Conservation (phyloP, 1,140 invertebrate species). For the Dendrolimus kikuchii region DNA sequence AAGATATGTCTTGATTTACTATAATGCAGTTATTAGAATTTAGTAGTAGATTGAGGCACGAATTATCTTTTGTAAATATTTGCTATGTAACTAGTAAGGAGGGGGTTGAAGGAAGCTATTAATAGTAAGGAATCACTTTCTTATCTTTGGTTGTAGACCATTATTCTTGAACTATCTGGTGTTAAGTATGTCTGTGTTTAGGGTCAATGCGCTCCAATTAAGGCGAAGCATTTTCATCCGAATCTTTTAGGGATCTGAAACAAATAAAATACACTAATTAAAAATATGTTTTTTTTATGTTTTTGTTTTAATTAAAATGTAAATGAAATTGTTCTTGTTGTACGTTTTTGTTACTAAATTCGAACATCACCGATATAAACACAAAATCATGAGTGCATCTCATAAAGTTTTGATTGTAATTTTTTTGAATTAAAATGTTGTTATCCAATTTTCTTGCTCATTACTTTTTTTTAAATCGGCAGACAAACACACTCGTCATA, state of each 20-base stretch:
- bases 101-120: too few species aligned
- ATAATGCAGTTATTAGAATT: conserved; percentile 6
- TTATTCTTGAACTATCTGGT: conserved; percentile 33
- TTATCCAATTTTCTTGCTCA: too few species aligned
- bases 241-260: conserved; percentile 31
- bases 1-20: conserved; percentile 17
- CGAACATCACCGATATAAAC: too few species aligned
- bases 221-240: conserved; percentile 29
- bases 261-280: conserved; percentile 16
- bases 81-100: too few species aligned
- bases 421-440: too few species aligned
- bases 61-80: background rate
- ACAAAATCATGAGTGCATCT: too few species aligned
- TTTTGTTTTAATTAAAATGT: background rate
- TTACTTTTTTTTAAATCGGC: too few species aligned
- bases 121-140: background rate
- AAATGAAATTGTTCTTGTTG: too few species aligned
- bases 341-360: too few species aligned
- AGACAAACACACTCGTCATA: too few species aligned
- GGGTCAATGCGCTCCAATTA: conserved; percentile 15
- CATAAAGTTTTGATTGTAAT: too few species aligned
- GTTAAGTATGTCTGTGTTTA: conserved; percentile 28
- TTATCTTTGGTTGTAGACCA: conserved; percentile 30
- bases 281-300: background rate
- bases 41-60: conserved; percentile 11